Evolutionary conservation across 2,113 vertebrate genomes (phyloP), one percentile per base, ranked within the genome.

Genomic region (Ramphastos sulfuratus): DNA sequence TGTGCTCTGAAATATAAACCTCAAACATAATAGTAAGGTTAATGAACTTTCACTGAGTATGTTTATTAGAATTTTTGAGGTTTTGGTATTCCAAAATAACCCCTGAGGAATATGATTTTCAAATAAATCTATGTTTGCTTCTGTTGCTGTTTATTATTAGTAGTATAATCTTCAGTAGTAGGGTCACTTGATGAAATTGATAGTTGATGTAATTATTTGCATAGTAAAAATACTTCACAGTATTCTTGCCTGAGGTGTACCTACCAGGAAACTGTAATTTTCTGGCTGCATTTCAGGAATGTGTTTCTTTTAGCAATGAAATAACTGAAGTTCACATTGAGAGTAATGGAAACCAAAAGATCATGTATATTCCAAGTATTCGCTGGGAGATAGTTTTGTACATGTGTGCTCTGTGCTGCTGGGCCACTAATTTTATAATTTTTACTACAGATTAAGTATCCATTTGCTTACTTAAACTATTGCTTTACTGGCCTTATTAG

Each of bases 161-260:
- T 59, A 80, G n/a, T n/a, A 33, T 25, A 21, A 64, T 71, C 56
- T 77, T 90, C 56, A 71, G 82, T 66, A 61, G 61, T 78, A 67
- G 73, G 85, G 65, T 93, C 84, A 82, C 84, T 92, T 84, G 63
- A 59, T 94, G 16, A 90, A 92, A 71, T 76, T 87, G 61, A 66
- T 88, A 84, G 44, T 60, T 33, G 65, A n/a, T 82, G 24, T 27
- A 70, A 93, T 85, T 79, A 90, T 89, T 93, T 93, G 67, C 91
- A 79, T 91, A 92, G 63, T 80, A 92, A 85, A 95, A 96, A 70
- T 86, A 91, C 59, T 94, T 87, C 78, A 61, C 67, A 73, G 55
- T 79, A 63, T 73, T 84, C 86, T 92, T 93, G 63, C 65, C 58
- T 59, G 71, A 73, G 33, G 73, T 94, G 95, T 87, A 82, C 87